Evolutionary conservation across 2,797 vertebrate genomes (phyloP).

Genomic region (Lagodon rhomboides): DNA sequence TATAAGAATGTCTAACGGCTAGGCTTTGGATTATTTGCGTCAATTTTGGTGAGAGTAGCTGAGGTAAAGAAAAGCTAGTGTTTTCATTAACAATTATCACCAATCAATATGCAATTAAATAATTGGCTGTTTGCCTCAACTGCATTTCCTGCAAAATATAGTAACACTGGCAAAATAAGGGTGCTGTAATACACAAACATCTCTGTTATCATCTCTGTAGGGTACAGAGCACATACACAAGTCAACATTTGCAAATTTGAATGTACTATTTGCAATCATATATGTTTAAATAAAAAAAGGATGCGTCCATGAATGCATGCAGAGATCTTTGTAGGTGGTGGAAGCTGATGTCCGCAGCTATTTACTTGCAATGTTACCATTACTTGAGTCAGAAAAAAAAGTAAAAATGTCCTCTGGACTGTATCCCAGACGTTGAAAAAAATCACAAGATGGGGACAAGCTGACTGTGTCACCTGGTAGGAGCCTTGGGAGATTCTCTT

Average conservation of each 20-base stretch:
- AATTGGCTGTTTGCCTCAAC: not conserved
- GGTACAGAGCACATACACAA: slow-evolving; percentile 21
- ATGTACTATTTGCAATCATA: not conserved
- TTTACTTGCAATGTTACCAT: not conserved
- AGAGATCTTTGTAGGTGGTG: not conserved
- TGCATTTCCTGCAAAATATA: not conserved
- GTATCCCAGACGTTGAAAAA: not conserved
- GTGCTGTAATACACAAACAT: not conserved
- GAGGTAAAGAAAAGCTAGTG: slow-evolving; percentile 11
- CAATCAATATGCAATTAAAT: not conserved
- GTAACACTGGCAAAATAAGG: not conserved
- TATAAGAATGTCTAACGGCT: no score
- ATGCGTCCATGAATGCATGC: not conserved
- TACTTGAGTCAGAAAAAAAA: not conserved
- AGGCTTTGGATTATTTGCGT: not conserved
- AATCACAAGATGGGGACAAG: not conserved
- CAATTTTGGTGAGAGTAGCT: not conserved
- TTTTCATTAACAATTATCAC: slow-evolving; percentile 14
- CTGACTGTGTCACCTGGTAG: not conserved
- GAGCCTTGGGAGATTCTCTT: not conserved
- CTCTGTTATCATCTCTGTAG: slow-evolving; percentile 19
- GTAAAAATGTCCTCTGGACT: not conserved
- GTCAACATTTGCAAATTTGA: slow-evolving; percentile 24
- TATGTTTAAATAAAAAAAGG: not conserved
- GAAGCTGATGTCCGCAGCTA: not conserved